phyloP scores from a whole-genome alignment of 2,113 vertebrate species.

The Notechis scutatus region DNA sequence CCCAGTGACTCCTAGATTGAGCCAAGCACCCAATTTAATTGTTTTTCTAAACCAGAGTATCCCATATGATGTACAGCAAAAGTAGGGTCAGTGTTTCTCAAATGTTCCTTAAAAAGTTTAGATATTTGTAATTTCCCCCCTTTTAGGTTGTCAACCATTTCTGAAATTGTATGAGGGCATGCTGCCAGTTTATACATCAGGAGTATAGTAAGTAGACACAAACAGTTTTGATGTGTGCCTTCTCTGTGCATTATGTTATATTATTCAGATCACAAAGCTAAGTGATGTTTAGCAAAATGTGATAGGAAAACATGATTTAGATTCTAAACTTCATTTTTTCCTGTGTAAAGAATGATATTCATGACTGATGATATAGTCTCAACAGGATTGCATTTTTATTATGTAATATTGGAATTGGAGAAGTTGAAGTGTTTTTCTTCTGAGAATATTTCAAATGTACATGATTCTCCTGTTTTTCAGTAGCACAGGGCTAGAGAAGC shows the following conservation, averaged over 20 bases:
- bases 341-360: not conserved
- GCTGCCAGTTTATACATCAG: slow-evolving; percentile 91
- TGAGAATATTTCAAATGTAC: not conserved
- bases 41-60: too few relatives aligned
- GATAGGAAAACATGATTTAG: not conserved
- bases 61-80: too few relatives aligned
- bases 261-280: not conserved
- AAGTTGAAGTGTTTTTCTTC: not conserved
- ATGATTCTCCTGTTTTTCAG: slow-evolving; percentile 58
- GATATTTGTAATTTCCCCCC: not conserved
- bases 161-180: slow-evolving; percentile 94
- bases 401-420: not conserved
- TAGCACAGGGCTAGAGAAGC: slow-evolving; percentile 78
- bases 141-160: slow-evolving; percentile 84
- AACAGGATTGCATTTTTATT: not conserved
- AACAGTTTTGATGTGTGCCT: not conserved
- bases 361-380: not conserved
- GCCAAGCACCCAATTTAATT: too few relatives aligned
- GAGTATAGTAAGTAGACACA: slow-evolving; percentile 85
- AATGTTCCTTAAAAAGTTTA: not conserved
- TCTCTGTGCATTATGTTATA: not conserved
- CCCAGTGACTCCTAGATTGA: not conserved
- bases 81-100: not conserved
- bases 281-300: not conserved
- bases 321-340: not conserved